Percentiles rank a stretch among this genome's conserved stretches.
phyloP scores from a whole-genome alignment of 2,888 invertebrate species.

The Drosophila paramelanica region DNA sequence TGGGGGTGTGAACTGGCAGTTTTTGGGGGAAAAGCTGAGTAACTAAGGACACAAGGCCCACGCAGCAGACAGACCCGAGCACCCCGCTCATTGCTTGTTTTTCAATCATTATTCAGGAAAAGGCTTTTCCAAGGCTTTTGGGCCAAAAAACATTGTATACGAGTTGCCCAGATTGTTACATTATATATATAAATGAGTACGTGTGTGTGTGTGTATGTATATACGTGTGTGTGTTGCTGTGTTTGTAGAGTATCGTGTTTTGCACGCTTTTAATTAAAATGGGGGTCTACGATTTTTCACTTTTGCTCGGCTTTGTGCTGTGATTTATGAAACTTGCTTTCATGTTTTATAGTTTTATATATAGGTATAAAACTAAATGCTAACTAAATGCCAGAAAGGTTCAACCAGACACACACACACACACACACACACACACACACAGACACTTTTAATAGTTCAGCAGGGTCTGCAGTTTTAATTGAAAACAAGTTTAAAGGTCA shows the following conservation, averaged over 20 bases:
- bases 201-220: conserved; percentile 10
- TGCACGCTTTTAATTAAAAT: conserved; percentile 81
- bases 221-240: conserved; percentile 32
- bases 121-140: conserved; percentile 73
- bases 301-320: conserved; percentile 73
- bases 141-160: conserved; percentile 70
- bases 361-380: conserved; percentile 67
- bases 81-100: conserved; percentile 70
- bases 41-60: conserved; percentile 12
- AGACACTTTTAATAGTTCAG: conserved; percentile 20
- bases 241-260: conserved; percentile 72
- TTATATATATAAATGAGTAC: conserved; percentile 21
- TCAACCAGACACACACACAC: conserved; percentile 36
- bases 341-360: conserved; percentile 73
- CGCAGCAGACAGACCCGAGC: conserved; percentile 12
- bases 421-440: conserved; percentile 4
- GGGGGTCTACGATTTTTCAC: conserved; percentile 78
- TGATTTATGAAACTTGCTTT: conserved; percentile 80
- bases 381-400: conserved; percentile 75
- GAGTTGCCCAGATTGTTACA: conserved; percentile 49
- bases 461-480: conserved; percentile 66
- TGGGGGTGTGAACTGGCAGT: neutral
- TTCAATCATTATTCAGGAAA: conserved; percentile 81
- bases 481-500: conserved; percentile 77
- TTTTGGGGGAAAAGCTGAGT: neutral